Base-by-base conservation (phyloP, 2,888 invertebrate genomes). In the Litoditis marina region DNA sequence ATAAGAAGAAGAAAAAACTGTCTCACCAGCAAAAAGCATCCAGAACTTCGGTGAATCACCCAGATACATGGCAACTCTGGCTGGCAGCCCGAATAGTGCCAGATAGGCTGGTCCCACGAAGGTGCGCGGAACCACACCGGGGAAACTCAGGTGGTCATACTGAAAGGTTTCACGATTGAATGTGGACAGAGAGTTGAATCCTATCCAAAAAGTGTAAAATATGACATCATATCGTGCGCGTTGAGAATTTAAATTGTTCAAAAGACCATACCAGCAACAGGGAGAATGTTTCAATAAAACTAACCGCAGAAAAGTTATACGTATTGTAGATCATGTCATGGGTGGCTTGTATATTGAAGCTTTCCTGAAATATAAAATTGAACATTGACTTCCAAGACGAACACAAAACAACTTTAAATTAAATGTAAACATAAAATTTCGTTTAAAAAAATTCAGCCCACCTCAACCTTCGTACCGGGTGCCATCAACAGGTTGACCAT, bases 111-210 rank as follows among this genome's bases (percentile, higher is more conserved):
- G 92, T 27, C 96, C 96, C 63, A 96, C 84, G 85, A 99, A 98
- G 31, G 93, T 91, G 73, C 98, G 88, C 56, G 98, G 96, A 63
- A 99, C 98, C 65, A 96, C 95, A 66, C 98, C 86, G 80, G 96
- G 93, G 87, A 92, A 99, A 83, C 94, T 92, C 84, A 91, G 88
- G 86, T 99, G 98, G 85, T 99, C 98, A 85, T 95, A 99, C 92
- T 95, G 86, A 81, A 88, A 87, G 22, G 16, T 16, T 76, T 84
- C n/a, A n/a, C n/a, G n/a, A 31, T 16, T 5, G 36, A 3, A 39
- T 52, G 19, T 4, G 30, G 34, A 49, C n/a, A 39, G 31, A 51
- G 31, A 8, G n/a, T n/a, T n/a, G n/a, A n/a, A n/a, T n/a, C n/a
- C n/a, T n/a, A n/a, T n/a, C n/a, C n/a, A n/a, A n/a, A n/a, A n/a